A percentile compares a stretch with the other conserved stretches of the same genome.
These are phyloP conservation scores for Amblyjoppa proteus DNA, from an alignment of 2,888 invertebrate species.

Conservation along the genomic window DNA sequence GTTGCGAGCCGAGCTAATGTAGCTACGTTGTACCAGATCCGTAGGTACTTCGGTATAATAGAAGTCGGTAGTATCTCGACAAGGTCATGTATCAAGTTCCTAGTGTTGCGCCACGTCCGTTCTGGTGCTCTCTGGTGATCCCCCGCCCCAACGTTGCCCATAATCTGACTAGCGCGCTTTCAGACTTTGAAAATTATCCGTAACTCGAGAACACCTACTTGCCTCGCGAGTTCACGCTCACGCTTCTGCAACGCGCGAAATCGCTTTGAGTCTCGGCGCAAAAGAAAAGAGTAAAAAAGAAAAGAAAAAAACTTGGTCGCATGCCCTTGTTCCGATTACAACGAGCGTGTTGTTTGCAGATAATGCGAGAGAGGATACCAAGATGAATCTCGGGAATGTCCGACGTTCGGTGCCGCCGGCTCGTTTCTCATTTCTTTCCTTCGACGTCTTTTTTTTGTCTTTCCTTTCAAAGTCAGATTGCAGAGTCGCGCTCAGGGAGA, in stretches of 20 bases:
- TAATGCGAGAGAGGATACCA: constrained; percentile 49
- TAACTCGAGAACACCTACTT: constrained; percentile 57
- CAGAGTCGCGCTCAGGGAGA: neutral
- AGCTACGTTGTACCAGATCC: constrained; percentile 13
- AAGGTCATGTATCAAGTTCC: constrained; percentile 84
- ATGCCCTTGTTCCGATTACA: constrained; percentile 65
- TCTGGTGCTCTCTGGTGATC: constrained; percentile 58
- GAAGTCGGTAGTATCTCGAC: constrained; percentile 63
- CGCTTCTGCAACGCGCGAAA: neutral
- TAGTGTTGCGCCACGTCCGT: constrained; percentile 77
- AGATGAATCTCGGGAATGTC: constrained; percentile 5
- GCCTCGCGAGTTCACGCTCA: constrained; percentile 31
- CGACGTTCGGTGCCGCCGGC: neutral
- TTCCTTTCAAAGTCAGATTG: neutral
- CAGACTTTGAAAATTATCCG: constrained; percentile 59
- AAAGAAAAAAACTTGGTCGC: constrained; percentile 2
- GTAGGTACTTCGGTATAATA: constrained; percentile 36
- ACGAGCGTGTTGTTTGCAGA: constrained; percentile 49
- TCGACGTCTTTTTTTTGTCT: constrained; percentile 6
- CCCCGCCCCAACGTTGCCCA: neutral
- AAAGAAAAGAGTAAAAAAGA: neutral
- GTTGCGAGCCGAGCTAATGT: constrained; percentile 27
- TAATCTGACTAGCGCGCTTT: constrained; percentile 31
- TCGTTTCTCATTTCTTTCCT: constrained; percentile 12
- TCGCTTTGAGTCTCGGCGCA: constrained; percentile 10